Evolutionary conservation across 2,797 vertebrate genomes (phyloP), one percentile per base, ranked within the genome.

Genomic region (Benthosema pterotum): DNA sequence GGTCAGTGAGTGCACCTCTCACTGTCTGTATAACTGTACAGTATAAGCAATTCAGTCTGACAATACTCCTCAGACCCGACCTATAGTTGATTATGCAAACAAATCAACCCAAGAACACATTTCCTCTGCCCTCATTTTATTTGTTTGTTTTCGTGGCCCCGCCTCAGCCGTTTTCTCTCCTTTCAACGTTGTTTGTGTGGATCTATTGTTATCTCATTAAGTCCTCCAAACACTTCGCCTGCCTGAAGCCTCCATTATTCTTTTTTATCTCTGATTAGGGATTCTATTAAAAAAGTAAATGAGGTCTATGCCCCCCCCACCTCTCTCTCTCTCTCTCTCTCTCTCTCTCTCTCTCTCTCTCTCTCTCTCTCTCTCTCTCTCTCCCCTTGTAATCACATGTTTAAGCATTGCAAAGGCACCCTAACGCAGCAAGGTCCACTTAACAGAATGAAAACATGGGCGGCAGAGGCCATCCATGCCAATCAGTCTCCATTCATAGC

Each of bases 281-380:
- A 83, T 84, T 87, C 79, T 75, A 85, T 84, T 83, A 78, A 80
- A 85, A 83, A 77, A 82, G 75, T 78, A 87, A 86, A 87, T 79
- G 68, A 83, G 79, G 74, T 86, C 80, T 83, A 53, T 63, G 60
- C 8, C 42, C 13, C 52, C 22, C 32, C 46, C 14, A 8, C 46
- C 60, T 46, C 19, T 17, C 15, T 42, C 47, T 57, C n/a, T n/a
- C 13, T 13, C 11, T 12, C 8, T 45, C 13, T 54, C 22, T 53
- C 46, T 17, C 69, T 67, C 65, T 8, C 68, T 73, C 68, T 71
- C 71, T 12, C 2, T 25, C 11, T 0, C 38, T 7, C n/a, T 17
- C 15, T 42, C 47, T 57, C n/a, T n/a, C 14, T 13, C 11, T 13
- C 8, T 45, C 13, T 54, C 22, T 32, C 46, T 17, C 14, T 53